Evolutionary conservation across 1,140 invertebrate genomes (phyloP), one percentile per base, ranked within the genome.

Genomic region (Cydia strobilella): DNA sequence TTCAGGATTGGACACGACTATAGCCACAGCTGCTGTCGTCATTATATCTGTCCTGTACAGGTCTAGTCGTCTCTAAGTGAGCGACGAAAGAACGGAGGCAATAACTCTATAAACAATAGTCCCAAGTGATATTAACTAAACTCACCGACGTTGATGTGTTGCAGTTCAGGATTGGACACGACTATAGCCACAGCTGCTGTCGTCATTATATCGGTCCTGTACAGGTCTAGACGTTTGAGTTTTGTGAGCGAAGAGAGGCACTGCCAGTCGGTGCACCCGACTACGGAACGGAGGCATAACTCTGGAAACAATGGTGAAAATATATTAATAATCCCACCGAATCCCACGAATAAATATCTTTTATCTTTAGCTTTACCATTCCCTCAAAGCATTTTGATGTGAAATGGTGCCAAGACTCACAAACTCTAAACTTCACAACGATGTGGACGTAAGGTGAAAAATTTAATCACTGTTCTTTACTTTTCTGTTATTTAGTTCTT

Each of bases 211-310:
- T 91, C 91, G 0, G 96, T 97, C 77, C 96, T 94, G 84, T 97
- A 97, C 12, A 98, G 90, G 90, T 98, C 97, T 20, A 98, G 87
- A 35, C 95, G 93, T 81, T 95, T 94, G 5, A 98, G 89, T 73
- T 94, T 94, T 59, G 93, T 94, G 3, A 51, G 48, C 5, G 48
- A 51, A 5, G 45, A 15, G 45, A 51, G 48, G 15, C 48, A 51
- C 48, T 51, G 88, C 88, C 97, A 97, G 35, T 96, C 96, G 20
- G 93, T 93, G 31, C 31, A 31, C 5, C 31, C 31, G 31, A 31
- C 31, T 31, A 51, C 42, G 10, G 42, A 45, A 45, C 42, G 13
- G 12, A 10, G 80, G 51, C 90, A 90, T 66, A 92, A 74, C 82
- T 72, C 94, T 95, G 78, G 93, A 93, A 79, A 89, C 79, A 65